Conservation (phyloP, 92 coral and sea anemone genomes). For the Phymanthus crucifer region DNA sequence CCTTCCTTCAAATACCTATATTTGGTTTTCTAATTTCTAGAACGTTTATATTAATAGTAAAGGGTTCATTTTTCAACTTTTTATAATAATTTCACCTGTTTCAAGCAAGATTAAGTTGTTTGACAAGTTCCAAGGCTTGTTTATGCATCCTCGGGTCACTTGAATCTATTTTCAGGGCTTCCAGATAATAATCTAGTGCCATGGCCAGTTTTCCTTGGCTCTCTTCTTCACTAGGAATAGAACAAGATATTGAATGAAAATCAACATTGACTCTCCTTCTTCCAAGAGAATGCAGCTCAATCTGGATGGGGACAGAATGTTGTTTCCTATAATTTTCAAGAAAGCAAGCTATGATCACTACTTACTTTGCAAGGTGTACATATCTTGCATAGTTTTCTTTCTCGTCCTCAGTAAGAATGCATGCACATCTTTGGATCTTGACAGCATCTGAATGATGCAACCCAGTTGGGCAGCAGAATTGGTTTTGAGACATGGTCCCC, state of each 20-base stretch:
- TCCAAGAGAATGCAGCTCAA: no score
- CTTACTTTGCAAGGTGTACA: conserved; percentile 35
- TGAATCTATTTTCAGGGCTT: conserved; percentile 45
- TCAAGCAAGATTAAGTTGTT: neutral
- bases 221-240: neutral
- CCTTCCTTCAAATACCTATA: no score
- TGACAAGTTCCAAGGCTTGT: conserved; percentile 17
- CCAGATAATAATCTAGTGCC: conserved; percentile 33
- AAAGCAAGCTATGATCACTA: neutral
- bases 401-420: conserved; percentile 33
- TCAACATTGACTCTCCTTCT: neutral
- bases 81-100: neutral
- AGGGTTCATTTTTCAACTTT: neutral
- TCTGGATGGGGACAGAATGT: no score
- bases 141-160: conserved; percentile 36
- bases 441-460: conserved; percentile 31
- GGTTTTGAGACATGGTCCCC: neutral
- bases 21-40: neutral
- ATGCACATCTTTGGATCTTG: conserved; percentile 46
- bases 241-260: neutral
- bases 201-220: neutral
- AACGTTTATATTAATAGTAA: no score
- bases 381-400: neutral
- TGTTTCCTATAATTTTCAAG: no score
- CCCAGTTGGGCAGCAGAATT: conserved; percentile 42